Evolutionary conservation across 2,797 vertebrate species (phyloP).

Genomic region (Triplophysa bombifrons): DNA sequence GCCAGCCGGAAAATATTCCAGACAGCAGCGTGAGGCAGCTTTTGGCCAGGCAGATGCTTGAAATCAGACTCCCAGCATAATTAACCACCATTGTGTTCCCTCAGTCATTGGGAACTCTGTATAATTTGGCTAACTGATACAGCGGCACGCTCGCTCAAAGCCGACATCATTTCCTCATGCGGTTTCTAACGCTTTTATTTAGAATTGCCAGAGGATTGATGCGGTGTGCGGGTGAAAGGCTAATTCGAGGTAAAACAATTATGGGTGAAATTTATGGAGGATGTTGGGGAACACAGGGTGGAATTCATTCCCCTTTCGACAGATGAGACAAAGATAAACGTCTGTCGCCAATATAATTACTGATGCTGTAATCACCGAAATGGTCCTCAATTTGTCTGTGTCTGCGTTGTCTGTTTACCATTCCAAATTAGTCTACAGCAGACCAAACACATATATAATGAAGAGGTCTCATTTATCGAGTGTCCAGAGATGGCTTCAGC

Average conservation of each 20-base stretch:
- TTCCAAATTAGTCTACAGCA: constrained; percentile 14
- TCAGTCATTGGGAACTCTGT: constrained; percentile 9
- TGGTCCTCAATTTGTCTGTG: background rate
- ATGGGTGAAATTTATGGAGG: background rate
- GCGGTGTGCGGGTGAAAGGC: background rate
- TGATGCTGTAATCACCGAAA: background rate
- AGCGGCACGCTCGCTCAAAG: constrained; percentile 8
- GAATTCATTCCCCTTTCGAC: constrained; percentile 1
- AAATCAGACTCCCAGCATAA: constrained; percentile 45
- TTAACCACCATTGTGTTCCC: constrained; percentile 34
- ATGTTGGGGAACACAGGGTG: background rate
- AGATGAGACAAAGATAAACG: constrained; percentile 38
- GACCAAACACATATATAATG: constrained; percentile 20
- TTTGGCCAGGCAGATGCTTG: constrained; percentile 22
- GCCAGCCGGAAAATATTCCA: background rate
- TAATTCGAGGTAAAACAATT: constrained; percentile 35
- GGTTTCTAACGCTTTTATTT: constrained; percentile 12
- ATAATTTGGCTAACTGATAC: constrained; percentile 29
- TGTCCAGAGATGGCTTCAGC: background rate
- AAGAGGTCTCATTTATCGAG: constrained; percentile 24
- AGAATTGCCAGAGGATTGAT: background rate
- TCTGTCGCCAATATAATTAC: constrained; percentile 23
- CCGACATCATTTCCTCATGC: background rate
- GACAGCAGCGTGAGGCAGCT: background rate
- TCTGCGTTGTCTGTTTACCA: constrained; percentile 33